Evolutionary conservation across 1,140 invertebrate genomes (phyloP).

Genomic region (Diorhabda sublineata): DNA sequence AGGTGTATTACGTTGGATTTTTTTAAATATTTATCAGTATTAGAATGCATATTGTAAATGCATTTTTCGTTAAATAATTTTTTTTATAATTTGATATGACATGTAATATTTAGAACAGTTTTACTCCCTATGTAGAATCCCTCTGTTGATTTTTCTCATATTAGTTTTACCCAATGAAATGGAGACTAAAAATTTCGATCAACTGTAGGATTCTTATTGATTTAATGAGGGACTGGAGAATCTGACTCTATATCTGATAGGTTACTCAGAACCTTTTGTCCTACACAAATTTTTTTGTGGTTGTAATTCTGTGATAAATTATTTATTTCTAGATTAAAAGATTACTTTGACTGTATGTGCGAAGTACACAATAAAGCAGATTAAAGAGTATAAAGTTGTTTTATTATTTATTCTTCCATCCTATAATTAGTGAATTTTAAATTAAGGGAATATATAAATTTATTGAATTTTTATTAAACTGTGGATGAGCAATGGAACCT

Average conservation of each 20-base stretch:
- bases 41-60: not conserved
- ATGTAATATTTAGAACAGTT: not conserved
- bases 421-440: too few species aligned
- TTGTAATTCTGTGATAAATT: not conserved
- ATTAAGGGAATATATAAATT: too few species aligned
- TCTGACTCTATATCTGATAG: not conserved
- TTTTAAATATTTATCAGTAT: slow-evolving; percentile 1
- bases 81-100: slow-evolving; percentile 1
- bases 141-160: not conserved
- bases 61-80: not conserved
- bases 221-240: not conserved
- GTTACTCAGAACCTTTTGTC: not conserved
- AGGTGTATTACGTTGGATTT: not conserved
- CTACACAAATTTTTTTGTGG: not conserved
- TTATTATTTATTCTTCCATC: too few species aligned
- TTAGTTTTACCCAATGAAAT: not conserved
- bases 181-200: not conserved
- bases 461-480: too few species aligned
- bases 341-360: not conserved
- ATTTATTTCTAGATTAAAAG: not conserved
- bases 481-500: too few species aligned
- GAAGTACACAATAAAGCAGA: not conserved
- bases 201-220: not conserved
- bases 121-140: not conserved
- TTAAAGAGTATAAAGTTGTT: not conserved